These are phyloP conservation scores for Aphelinus certus DNA, from an alignment of 1,140 invertebrate genomes.

Conservation along the genomic window DNA sequence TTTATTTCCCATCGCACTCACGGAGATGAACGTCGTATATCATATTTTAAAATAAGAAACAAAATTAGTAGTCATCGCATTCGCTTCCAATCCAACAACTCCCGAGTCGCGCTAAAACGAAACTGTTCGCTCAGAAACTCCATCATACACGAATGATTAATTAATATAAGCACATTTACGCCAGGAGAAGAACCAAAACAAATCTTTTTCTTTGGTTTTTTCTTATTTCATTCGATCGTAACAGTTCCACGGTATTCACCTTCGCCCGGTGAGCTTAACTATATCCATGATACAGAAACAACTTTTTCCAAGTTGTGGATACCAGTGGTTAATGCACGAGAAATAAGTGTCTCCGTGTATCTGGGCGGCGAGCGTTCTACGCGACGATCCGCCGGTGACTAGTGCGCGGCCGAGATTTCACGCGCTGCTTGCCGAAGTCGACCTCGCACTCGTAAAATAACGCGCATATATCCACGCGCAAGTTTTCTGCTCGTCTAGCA, in stretches of 20 bases:
- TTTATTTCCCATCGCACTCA: too few species aligned
- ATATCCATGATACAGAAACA: conserved; percentile 39
- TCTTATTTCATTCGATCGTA: too few species aligned
- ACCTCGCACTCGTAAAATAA: conserved; percentile 50
- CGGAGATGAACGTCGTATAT: too few species aligned
- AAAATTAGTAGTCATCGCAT: too few species aligned
- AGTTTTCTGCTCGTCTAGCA: conserved; percentile 23
- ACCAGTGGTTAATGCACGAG: neutral
- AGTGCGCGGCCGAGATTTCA: conserved; percentile 22
- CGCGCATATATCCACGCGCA: neutral
- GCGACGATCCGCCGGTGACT: conserved; percentile 36
- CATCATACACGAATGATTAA: too few species aligned
- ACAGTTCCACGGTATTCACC: conserved; percentile 37
- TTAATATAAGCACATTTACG: too few species aligned
- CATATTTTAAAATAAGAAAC: too few species aligned
- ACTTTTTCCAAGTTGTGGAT: neutral
- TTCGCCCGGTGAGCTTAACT: conserved; percentile 37
- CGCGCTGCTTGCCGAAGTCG: conserved; percentile 26
- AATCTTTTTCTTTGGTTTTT: too few species aligned
- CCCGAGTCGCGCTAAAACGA: too few species aligned
- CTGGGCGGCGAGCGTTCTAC: conserved; percentile 8
- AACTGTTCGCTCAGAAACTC: too few species aligned
- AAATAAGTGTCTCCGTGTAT: neutral
- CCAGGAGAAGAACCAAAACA: too few species aligned
- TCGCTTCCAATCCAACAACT: too few species aligned